phyloP scores from a whole-genome alignment of 2,888 invertebrate genomes.

The Neelides folsomi region DNA sequence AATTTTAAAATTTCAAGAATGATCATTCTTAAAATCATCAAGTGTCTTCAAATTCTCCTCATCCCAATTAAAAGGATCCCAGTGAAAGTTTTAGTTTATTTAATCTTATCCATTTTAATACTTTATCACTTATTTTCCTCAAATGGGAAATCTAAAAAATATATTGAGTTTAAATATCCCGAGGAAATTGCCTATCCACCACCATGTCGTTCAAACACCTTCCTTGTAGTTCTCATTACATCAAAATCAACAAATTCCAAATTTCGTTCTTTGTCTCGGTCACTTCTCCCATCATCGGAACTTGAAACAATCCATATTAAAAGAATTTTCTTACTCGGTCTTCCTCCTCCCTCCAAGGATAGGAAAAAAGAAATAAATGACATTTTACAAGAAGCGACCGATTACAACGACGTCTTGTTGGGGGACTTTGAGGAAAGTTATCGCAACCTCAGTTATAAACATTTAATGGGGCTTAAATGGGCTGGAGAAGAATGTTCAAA shows the following conservation, averaged over 20 bases:
- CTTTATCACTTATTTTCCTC: too few species aligned
- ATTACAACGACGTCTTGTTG: constrained; percentile 57
- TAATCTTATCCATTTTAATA: too few species aligned
- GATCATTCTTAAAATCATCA: too few species aligned
- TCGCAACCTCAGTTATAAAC: constrained; percentile 66
- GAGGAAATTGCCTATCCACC: too few species aligned
- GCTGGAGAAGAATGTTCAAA: constrained; percentile 48
- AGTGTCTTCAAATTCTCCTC: too few species aligned
- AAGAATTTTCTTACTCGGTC: constrained; percentile 57
- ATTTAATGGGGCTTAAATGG: constrained; percentile 69
- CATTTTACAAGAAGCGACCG: too few species aligned
- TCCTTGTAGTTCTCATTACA: constrained; percentile 43
- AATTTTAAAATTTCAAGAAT: too few species aligned
- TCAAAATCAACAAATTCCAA: constrained; percentile 62
- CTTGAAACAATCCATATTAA: constrained; percentile 47
- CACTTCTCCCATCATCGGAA: constrained; percentile 48
- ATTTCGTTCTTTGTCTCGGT: constrained; percentile 54
- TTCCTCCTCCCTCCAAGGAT: constrained; percentile 42
- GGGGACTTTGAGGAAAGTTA: constrained; percentile 65
- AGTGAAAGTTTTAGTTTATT: too few species aligned
- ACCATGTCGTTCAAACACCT: constrained; percentile 1
- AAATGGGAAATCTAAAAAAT: too few species aligned
- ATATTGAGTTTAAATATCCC: too few species aligned
- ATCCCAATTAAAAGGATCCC: too few species aligned
- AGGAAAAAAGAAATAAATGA: too few species aligned